Base-by-base conservation (phyloP, 2,113 vertebrate genomes). In the Thamnaconus septentrionalis region DNA sequence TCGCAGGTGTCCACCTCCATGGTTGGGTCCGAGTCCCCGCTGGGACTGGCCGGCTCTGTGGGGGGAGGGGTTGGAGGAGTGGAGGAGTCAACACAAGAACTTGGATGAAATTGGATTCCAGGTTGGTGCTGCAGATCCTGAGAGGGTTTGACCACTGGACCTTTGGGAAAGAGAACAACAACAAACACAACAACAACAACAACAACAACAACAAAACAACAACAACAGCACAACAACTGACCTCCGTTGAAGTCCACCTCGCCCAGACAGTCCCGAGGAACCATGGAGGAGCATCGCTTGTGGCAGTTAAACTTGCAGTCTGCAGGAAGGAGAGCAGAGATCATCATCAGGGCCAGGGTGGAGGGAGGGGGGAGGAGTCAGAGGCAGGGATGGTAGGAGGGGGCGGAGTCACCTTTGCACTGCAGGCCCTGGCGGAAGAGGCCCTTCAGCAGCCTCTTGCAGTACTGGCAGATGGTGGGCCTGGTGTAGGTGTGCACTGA, bases 401-500 rank as follows among this genome's bases (percentile, higher is more conserved):
- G 11, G 47, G 47, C 11, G 47, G 11, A 48, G 6, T n/a, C 61
- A 96, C 97, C 97, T 95, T 98, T 99, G 73, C 97, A 99, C 74
- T 99, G 97, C 97, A 99, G 96, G 79, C 97, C 97, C 84, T 99
- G 97, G 64, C 97, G 96, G 57, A 99, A 99, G 41, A 99, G 93
- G 18, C 97, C 97, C 81, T 98, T 98, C 7, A 99, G 92, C 62
- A 99, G 86, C 6, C 96, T 91, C 83, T 98, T 98, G 92, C 97
- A 99, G 76, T 94, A 97, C 89, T 99, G 97, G 76, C 97, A 99
- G 83, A 98, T 97, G n/a, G 97, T 99, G 44, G 97, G 97, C 1
- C 97, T 95, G 1, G 94, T 95, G 10, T 99, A 99, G 12, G 95
- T 98, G 85, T 99, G 97, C 65, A 99, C 95, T 64, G 94, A 96